These are phyloP conservation scores for Heliocidaris erythrogramma DNA, from an alignment of 35 echinoderm and acorn worm genomes.

Conservation along the genomic window DNA sequence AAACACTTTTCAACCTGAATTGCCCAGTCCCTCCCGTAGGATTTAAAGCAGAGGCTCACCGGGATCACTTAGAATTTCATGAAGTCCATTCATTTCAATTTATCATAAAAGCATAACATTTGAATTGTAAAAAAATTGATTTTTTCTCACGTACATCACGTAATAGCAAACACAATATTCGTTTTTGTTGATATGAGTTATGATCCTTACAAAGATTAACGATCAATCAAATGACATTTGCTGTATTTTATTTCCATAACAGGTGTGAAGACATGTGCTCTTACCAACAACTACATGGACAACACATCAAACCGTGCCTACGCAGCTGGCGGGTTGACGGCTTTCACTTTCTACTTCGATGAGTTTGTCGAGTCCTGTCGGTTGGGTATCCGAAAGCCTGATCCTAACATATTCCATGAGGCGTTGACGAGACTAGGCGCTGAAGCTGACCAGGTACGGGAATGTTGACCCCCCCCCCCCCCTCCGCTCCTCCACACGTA, in stretches of 20 bases:
- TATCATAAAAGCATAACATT: too few species aligned
- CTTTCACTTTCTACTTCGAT: constrained; percentile 65
- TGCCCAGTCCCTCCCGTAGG: too few species aligned
- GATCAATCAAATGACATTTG: background rate
- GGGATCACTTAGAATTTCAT: too few species aligned
- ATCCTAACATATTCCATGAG: constrained; percentile 71
- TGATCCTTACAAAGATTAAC: too few species aligned
- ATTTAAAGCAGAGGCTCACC: too few species aligned
- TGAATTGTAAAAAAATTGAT: too few species aligned
- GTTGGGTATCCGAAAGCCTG: constrained; percentile 83
- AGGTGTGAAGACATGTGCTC: constrained; percentile 81
- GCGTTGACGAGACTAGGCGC: constrained; percentile 67
- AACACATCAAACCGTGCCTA: constrained; percentile 36
- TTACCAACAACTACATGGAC: constrained; percentile 94
- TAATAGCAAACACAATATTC: too few species aligned
- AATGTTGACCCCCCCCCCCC: background rate
- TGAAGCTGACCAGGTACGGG: constrained; percentile 71
- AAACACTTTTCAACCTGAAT: too few species aligned
- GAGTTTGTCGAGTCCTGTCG: constrained; percentile 89
- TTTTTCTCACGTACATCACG: too few species aligned
- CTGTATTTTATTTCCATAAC: background rate
- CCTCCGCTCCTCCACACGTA: background rate
- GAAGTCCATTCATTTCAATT: too few species aligned
- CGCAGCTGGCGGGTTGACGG: constrained; percentile 26
- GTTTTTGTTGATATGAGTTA: too few species aligned